Conservation (phyloP, 2,797 vertebrate genomes). For the Gymnoscopelus braueri region DNA sequence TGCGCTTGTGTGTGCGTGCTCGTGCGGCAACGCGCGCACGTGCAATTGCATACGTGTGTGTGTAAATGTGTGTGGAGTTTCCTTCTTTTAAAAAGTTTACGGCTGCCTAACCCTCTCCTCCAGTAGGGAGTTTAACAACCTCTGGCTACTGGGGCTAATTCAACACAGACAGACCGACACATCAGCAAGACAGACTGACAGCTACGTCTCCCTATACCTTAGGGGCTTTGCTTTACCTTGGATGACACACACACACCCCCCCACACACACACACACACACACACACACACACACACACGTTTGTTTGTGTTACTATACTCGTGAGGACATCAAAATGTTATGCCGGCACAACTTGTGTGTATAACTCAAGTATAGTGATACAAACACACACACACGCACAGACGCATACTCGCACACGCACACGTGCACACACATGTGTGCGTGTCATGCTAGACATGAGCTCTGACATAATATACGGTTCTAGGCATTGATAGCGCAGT, state of each 20-base stretch:
- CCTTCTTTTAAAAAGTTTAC: slow-evolving; percentile 80
- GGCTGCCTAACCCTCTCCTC: slow-evolving; percentile 78
- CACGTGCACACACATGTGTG: no score
- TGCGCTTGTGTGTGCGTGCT: slow-evolving; percentile 23
- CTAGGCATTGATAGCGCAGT: no score
- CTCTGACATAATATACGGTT: no score
- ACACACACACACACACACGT: no score
- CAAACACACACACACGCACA: no score
- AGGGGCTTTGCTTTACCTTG: slow-evolving; percentile 21
- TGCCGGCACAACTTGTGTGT: no score
- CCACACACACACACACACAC: no score
- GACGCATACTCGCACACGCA: no score
- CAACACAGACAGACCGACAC: slow-evolving; percentile 73
- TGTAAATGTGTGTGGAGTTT: slow-evolving; percentile 60
- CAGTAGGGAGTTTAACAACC: slow-evolving; percentile 80
- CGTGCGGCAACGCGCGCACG: not conserved
- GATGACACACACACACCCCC: slow-evolving; percentile 7
- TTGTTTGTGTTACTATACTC: no score
- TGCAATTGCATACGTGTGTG: slow-evolving; percentile 23
- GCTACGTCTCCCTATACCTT: slow-evolving; percentile 27
- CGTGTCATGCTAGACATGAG: no score
- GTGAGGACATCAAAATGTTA: no score
- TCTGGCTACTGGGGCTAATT: slow-evolving; percentile 83
- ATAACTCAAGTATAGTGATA: not conserved
- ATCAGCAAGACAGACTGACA: slow-evolving; percentile 21